Evolutionary conservation across 2,797 vertebrate species (phyloP), one percentile per base, ranked within the genome.

Genomic region (Bucorvus abyssinicus): DNA sequence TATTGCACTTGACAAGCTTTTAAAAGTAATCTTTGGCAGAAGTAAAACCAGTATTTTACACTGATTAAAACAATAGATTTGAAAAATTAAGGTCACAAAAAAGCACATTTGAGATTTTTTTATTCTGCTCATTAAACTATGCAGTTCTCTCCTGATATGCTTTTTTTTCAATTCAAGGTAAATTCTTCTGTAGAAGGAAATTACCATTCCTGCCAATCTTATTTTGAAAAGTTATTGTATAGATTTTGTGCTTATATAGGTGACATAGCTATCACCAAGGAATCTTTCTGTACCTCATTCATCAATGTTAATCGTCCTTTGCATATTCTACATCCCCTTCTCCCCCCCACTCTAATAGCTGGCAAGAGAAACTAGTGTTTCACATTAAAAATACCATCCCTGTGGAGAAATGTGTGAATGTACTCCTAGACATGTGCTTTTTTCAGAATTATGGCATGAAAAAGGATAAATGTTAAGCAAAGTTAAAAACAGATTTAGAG

Each of bases 401-500:
- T 45, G 42, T 7, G 42, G 29, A 57, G 52, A 74, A 93, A 83
- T 29, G 3, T 2, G 76, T 57, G 30, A 87, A 87, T 45, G 26
- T 45, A 34, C 50, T 84, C 13, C 63, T 42, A 83, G 81, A 50
- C 6, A 4, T 67, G n/a, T 19, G 6, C 1, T 23, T 27, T 14
- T 21, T 38, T 8, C 34, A 65, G 79, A 95, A 90, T 75, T 59
- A 89, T 56, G 88, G 60, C 76, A 79, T 87, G 92, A 71, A 86
- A 95, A 96, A 67, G 74, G 90, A 96, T 96, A 93, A 93, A 89
- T 59, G 80, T 95, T 95, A 97, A 93, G 73, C 47, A 85, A 96
- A 96, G 92, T 94, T 97, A 93, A 96, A 97, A 97, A 94, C 89
- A 96, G 95, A 93, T 95, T 97, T 97, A 80, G 50, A 71, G 89